Evolutionary conservation across 2,113 vertebrate genomes (phyloP).

Genomic region (Pungitius pungitius): DNA sequence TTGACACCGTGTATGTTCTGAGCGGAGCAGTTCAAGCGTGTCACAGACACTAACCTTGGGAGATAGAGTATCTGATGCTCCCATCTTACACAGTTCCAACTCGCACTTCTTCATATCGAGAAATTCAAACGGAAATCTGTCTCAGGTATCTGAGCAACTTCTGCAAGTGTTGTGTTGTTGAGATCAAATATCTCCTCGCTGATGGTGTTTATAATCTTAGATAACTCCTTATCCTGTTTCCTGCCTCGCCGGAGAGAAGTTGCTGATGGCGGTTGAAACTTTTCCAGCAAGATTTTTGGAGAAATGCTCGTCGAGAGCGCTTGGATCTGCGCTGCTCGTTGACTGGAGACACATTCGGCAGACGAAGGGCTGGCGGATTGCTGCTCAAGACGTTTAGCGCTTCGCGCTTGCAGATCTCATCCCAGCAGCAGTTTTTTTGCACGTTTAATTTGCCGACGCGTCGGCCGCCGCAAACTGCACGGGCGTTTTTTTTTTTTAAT

Average conservation of each 20-base stretch:
- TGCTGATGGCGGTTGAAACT: constrained; percentile 42
- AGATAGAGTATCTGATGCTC: constrained; percentile 73
- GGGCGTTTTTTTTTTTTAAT: constrained; percentile 30
- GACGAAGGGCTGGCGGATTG: constrained; percentile 27
- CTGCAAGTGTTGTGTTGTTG: constrained; percentile 57
- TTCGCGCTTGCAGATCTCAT: constrained; percentile 21
- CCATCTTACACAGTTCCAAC: constrained; percentile 68
- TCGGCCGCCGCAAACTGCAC: constrained; percentile 28
- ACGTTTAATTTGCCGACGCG: constrained; percentile 33
- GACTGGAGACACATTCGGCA: constrained; percentile 15
- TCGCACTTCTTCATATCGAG: constrained; percentile 69
- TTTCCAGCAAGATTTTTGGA: constrained; percentile 34
- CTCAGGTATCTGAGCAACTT: constrained; percentile 74
- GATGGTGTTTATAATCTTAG: constrained; percentile 64
- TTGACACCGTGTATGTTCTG: constrained; percentile 68
- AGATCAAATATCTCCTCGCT: constrained; percentile 73
- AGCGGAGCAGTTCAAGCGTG: constrained; percentile 69
- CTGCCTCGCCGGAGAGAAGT: constrained; percentile 44
- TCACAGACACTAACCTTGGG: constrained; percentile 67
- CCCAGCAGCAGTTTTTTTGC: constrained; percentile 29
- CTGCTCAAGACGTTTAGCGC: constrained; percentile 13
- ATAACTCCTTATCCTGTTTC: constrained; percentile 64
- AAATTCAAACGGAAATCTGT: constrained; percentile 68
- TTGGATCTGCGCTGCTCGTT: constrained; percentile 10
- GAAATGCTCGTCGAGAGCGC: constrained; percentile 17